Conservation (phyloP, 2,888 invertebrate genomes). For the Dynastes grantii region DNA sequence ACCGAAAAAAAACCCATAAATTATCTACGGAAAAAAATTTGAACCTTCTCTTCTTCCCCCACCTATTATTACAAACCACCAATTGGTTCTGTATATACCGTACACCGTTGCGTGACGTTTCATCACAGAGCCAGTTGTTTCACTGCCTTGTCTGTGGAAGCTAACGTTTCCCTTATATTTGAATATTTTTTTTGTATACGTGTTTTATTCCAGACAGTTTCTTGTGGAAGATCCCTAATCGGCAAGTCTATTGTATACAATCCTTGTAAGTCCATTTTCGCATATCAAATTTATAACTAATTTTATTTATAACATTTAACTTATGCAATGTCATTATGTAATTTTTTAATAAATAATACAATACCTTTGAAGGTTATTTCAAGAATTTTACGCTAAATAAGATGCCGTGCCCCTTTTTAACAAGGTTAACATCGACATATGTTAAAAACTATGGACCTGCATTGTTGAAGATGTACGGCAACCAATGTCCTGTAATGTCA, state of each 20-base stretch:
- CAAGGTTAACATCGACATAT: conserved; percentile 84
- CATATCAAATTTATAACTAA: neutral
- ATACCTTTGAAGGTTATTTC: conserved; percentile 39
- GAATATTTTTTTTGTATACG: neutral
- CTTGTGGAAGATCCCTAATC: conserved; percentile 4
- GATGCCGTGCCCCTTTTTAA: conserved; percentile 93
- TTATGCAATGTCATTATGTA: conserved; percentile 36
- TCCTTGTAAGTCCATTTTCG: conserved; percentile 7
- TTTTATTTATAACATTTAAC: too few species aligned
- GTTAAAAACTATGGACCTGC: conserved; percentile 86
- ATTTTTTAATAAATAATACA: conserved; percentile 6
- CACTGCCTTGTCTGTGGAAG: neutral
- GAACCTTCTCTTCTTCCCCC: neutral
- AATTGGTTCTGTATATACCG: neutral
- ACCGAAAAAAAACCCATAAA: too few species aligned
- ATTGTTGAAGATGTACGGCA: conserved; percentile 85
- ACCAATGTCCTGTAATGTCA: conserved; percentile 85
- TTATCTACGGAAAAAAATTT: too few species aligned
- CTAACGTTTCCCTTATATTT: neutral
- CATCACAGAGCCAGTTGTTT: neutral
- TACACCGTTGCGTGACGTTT: neutral
- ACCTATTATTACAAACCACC: neutral
- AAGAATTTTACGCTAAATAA: conserved; percentile 62
- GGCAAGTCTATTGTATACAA: conserved; percentile 3
- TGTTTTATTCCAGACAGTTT: conserved; percentile 20